phyloP scores from a whole-genome alignment of 2,797 vertebrate species.

The Squalus acanthias region DNA sequence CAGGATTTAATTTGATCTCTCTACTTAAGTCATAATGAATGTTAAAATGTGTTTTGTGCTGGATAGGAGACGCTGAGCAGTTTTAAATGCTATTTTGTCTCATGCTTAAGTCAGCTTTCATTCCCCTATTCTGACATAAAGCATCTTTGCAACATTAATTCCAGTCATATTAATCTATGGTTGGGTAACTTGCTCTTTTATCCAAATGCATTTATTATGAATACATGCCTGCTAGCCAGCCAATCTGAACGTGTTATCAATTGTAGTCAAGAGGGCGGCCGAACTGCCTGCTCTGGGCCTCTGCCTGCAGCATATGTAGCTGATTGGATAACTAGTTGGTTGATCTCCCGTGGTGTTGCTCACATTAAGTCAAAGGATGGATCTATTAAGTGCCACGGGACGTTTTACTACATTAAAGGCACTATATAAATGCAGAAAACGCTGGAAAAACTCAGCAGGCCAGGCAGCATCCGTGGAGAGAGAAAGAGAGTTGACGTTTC shows the following conservation, averaged over 20 bases:
- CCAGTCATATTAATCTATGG: neutral
- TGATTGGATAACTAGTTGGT: neutral
- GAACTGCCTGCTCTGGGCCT: neutral
- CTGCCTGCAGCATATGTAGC: neutral
- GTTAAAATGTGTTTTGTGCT: neutral
- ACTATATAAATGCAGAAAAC: neutral
- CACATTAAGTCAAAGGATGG: neutral
- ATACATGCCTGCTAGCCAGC: neutral
- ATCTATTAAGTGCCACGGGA: neutral
- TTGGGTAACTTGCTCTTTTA: neutral
- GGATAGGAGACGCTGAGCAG: neutral
- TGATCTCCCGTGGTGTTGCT: neutral
- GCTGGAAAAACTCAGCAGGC: too few relatives aligned
- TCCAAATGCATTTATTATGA: neutral
- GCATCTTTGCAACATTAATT: neutral
- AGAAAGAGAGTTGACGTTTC: too few relatives aligned
- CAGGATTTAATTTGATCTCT: neutral
- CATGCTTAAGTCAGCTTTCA: neutral
- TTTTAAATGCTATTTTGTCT: neutral
- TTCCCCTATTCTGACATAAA: neutral
- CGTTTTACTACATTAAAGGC: neutral
- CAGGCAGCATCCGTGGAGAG: too few relatives aligned
- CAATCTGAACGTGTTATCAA: neutral
- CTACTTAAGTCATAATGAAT: neutral
- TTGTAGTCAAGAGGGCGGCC: neutral